Evolutionary conservation across 2,888 invertebrate species (phyloP), one percentile per base, ranked within the genome.

Genomic region (Subacronicta megacephala): DNA sequence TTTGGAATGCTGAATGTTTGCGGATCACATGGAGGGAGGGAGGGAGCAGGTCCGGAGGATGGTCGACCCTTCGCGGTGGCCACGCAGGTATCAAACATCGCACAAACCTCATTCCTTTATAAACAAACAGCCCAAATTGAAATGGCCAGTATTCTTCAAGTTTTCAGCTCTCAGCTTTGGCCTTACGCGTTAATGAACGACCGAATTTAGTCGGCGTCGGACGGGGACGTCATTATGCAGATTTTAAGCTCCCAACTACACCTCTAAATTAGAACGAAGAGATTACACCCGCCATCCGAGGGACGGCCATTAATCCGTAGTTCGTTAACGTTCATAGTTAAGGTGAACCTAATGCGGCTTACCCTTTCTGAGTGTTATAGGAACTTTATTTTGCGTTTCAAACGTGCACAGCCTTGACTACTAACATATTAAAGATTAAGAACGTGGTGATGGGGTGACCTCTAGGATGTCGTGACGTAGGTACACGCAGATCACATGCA

Each of bases 211-310:
- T 23, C 40, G 40, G 23, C 15, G 31, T n/a, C 31, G 29, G 29
- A 10, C 20, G 26, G 12, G 50, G 41, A 35, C 58, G 54, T 72
- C 73, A 80, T 81, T 83, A 84, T 84, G 84, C 80, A 83, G 82
- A 84, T 82, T 72, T 67, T 61, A 75, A 65, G 77, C 75, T 77
- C 57, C 57, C 65, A 16, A 15, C 75, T 62, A 74, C 65, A 78
- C 79, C 75, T 72, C 72, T 79, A 78, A 83, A 82, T 82, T 80
- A 82, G 80, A 78, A 81, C 77, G 73, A 78, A 72, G 78, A 78
- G 81, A 82, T 83, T 79, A 49, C 36, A 50, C 36, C 18, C 38
- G 33, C 44, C 35, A 20, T 20, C 35, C 78, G 82, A 76, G 77
- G 71, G 70, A 65, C 65, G 67, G 58, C 63, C 72, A 74, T 76